Evolutionary conservation across 2,888 invertebrate species (phyloP), one percentile per base, ranked within the genome.

Genomic region (Itoplectis maculator): DNA sequence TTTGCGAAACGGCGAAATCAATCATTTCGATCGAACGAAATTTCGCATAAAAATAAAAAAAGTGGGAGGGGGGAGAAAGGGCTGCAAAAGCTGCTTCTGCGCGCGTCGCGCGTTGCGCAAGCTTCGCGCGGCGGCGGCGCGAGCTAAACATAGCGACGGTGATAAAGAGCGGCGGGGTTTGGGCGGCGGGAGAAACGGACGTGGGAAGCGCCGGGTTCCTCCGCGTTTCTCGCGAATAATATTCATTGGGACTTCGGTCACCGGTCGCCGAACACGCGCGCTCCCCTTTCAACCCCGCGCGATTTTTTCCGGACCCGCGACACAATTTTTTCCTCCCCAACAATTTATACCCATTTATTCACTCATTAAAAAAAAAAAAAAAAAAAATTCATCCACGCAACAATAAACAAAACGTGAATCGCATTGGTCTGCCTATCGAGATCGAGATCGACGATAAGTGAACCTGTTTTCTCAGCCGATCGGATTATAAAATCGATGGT

Each of bases 151-250:
- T 82, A 82, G 82, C 54, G 78, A 59, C 74, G 74, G 74, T 74
- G 78, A 45, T 65, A 69, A 29, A 20, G 49, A 68, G 40, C 61
- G 75, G 72, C 70, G 66, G 76, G 78, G 8, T 73, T 63, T n/a
- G n/a, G 77, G 78, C 56, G 78, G 74, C 74, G 78, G 54, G 74
- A 56, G 74, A n/a, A 69, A 63, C 73, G 61, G 15, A 65, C 59
- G 59, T 59, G 54, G 56, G 42, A 70, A 56, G 59, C 7, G 56
- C 11, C 42, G 69, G 51, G 77, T 82, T 82, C 74, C 56, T 74
- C 49, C 82, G 49, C 47, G 81, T 78, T n/a, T 81, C 77, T 81
- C 81, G 82, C 82, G 78, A 82, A 82, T 82, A 82, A 82, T 82
- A 82, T 75, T 78, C 82, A 82, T 82, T 78, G 78, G 78, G 54